phyloP scores from a whole-genome alignment of 2,888 invertebrate species.

The Allophyes oxyacanthae region DNA sequence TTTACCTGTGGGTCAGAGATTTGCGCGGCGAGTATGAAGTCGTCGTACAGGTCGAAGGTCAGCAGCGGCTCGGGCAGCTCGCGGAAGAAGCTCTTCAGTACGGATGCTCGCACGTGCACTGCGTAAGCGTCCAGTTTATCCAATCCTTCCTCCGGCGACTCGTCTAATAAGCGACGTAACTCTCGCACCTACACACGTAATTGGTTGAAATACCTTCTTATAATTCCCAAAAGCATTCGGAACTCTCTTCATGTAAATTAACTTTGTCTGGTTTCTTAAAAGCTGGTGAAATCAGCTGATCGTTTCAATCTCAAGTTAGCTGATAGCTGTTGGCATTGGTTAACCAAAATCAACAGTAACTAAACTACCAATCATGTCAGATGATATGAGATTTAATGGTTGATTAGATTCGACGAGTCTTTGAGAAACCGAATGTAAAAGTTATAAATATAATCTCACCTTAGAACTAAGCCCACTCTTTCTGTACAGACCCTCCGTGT shows the following conservation, averaged over 20 bases:
- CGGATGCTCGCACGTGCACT: constrained; percentile 96
- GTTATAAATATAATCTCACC: constrained; percentile 63
- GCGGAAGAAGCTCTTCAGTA: constrained; percentile 96
- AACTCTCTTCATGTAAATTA: too few relatives aligned
- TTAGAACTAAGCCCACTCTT: constrained; percentile 97
- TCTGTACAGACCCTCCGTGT: constrained; percentile 97
- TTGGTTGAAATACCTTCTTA: neutral
- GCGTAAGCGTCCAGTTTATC: constrained; percentile 94
- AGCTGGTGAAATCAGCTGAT: too few relatives aligned
- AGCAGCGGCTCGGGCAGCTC: constrained; percentile 98
- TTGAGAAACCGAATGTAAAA: too few relatives aligned
- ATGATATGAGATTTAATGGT: too few relatives aligned
- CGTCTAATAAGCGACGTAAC: constrained; percentile 93
- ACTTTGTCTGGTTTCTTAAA: too few relatives aligned
- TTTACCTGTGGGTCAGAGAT: constrained; percentile 93
- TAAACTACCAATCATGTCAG: too few relatives aligned
- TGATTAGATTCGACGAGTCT: too few relatives aligned
- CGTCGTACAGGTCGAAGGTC: constrained; percentile 98
- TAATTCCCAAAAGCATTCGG: neutral
- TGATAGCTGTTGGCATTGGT: too few relatives aligned
- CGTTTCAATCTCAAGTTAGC: too few relatives aligned
- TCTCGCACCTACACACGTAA: constrained; percentile 91
- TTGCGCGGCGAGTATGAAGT: constrained; percentile 96
- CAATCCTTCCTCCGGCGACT: constrained; percentile 91
- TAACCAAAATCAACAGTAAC: too few relatives aligned